Conservation (phyloP, 1,140 invertebrate genomes). For the Ostrea edulis region DNA sequence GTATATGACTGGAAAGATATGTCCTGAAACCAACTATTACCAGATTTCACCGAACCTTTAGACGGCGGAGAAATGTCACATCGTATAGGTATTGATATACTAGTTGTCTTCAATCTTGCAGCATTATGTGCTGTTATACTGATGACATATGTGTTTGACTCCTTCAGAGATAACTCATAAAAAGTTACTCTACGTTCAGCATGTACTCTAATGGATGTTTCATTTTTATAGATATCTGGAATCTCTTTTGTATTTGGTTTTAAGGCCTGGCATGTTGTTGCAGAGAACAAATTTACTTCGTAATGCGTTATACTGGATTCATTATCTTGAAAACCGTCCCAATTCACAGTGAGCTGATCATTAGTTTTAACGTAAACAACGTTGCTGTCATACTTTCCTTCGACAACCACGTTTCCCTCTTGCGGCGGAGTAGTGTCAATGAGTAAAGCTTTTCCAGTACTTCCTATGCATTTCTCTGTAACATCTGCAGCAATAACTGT, state of each 20-base stretch:
- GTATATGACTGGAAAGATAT: slow-evolving; percentile 42
- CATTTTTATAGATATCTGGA: not conserved
- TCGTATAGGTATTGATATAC: slow-evolving; percentile 34
- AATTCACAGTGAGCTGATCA: slow-evolving; percentile 16
- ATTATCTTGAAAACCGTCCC: slow-evolving; percentile 49
- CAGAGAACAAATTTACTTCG: not conserved
- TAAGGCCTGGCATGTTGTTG: not conserved
- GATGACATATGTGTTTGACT: not conserved
- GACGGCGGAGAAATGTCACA: slow-evolving; percentile 47
- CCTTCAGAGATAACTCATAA: not conserved
- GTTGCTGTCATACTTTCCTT: slow-evolving; percentile 4
- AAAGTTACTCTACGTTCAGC: not conserved
- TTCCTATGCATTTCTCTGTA: slow-evolving; percentile 43
- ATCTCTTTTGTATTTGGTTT: not conserved
- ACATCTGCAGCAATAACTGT: slow-evolving; percentile 48
- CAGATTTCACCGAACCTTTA: slow-evolving; percentile 44
- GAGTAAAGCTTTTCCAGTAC: slow-evolving; percentile 13
- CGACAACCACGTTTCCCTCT: not conserved
- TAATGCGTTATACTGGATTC: slow-evolving; percentile 32
- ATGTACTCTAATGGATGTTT: not conserved
- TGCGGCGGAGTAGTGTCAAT: slow-evolving; percentile 52
- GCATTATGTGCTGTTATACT: not conserved
- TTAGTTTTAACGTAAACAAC: slow-evolving; percentile 37
- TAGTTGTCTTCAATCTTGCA: not conserved
- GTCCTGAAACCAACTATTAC: slow-evolving; percentile 40